Base-by-base conservation (phyloP, 2,888 invertebrate species). In the Pheosia gnoma region DNA sequence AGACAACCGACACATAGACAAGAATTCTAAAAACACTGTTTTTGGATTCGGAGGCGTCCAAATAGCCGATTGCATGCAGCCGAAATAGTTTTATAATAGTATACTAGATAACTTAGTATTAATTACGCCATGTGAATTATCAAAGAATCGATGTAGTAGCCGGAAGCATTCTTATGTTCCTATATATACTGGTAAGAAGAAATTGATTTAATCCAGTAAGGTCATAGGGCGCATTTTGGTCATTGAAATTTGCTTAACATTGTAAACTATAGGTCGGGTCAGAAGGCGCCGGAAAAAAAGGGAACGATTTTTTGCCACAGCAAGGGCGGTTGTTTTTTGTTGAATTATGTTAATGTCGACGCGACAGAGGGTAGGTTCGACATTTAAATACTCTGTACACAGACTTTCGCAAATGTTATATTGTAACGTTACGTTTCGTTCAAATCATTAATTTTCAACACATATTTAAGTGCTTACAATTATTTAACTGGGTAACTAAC, bases 261-360 rank as follows among this genome's bases (percentile, higher is more conserved):
- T 84, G 85, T 85, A 81, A 82, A 84, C 82, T 82, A 79, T 69
- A 74, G 81, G 81, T 82, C 80, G 86, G 82, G 85, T 86, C 84
- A 84, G 81, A 83, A 81, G 76, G 77, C 72, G 76, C 77, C 72
- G 79, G 81, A 85, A 88, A 88, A 89, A 88, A 78, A 57, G 43
- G 81, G 75, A 67, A 71, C 66, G 65, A 75, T 84, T 88, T 84
- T 86, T 84, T 70, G 81, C 80, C 75, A 72, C 75, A 72, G 77
- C 71, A 68, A 80, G 84, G 82, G 82, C 75, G 83, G 80, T 82
- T 82, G 77, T 85, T 90, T 90, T 91, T 90, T 89, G 88, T 87
- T 85, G 87, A 89, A 89, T 91, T 93, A 93, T 92, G 91, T 85
- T 90, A 92, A 92, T 91, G 80, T 70, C 68, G 74, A 80, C 86